A percentile compares a stretch with the other conserved stretches of the same genome.
Conservation (phyloP, 1,140 invertebrate genomes). For the Lepidurus arcticus region DNA sequence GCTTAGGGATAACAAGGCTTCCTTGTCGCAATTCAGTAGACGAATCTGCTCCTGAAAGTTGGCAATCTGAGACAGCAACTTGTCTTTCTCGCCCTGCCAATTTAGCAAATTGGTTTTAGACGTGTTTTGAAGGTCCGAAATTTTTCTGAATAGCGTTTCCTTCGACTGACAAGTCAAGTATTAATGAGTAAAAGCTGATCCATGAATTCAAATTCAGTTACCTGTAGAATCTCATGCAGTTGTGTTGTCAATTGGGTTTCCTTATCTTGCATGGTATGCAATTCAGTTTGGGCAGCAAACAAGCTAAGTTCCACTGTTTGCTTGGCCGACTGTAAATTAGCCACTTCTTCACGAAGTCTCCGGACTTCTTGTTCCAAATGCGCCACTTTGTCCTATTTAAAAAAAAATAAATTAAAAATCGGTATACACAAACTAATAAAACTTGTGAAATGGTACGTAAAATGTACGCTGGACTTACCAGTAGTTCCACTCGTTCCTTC, state of each 20-base stretch:
- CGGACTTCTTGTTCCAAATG: background rate
- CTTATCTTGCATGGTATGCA: background rate
- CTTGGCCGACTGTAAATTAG: background rate
- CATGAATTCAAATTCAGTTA: background rate
- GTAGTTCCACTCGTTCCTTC: background rate
- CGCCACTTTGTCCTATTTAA: background rate
- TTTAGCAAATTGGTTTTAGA: background rate
- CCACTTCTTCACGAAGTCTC: constrained; percentile 2
- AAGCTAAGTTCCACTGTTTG: constrained; percentile 6
- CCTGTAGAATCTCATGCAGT: background rate
- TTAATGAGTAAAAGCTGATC: background rate
- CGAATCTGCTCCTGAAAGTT: background rate
- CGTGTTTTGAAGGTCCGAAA: background rate
- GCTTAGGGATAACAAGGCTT: background rate
- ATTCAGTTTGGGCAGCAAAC: background rate
- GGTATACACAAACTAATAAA: background rate
- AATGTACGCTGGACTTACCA: background rate
- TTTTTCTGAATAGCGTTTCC: background rate
- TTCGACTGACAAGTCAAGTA: background rate
- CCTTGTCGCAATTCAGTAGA: background rate
- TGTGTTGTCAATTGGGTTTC: background rate
- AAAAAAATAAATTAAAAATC: background rate
- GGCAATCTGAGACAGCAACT: background rate
- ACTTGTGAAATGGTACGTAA: background rate
- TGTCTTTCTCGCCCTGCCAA: constrained; percentile 3